These are phyloP conservation scores for Nothura maculosa DNA, from an alignment of 2,797 vertebrate species.

Conservation along the genomic window DNA sequence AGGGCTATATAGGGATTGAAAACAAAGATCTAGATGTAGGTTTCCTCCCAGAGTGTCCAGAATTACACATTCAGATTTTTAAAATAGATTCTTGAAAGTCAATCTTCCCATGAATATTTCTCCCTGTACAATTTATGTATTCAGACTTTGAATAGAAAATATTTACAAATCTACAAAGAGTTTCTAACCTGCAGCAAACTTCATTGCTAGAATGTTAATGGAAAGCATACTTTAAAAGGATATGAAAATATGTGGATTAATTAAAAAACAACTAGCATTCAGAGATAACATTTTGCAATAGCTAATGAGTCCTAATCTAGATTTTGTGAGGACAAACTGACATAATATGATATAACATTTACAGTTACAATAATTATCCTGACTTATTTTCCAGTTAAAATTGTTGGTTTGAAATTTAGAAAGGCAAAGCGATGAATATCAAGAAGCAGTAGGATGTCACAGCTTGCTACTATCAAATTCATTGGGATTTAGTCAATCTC, in stretches of 20 bases:
- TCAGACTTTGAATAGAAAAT: conserved; percentile 2
- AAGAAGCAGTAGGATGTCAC: not conserved
- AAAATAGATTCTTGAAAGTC: not conserved
- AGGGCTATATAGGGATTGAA: not conserved
- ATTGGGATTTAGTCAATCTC: not conserved
- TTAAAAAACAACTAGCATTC: conserved; percentile 25
- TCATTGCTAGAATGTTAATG: not conserved
- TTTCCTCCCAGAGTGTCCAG: not conserved
- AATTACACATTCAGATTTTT: not conserved
- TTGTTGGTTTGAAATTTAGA: not conserved
- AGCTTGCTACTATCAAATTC: not conserved
- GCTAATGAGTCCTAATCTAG: not conserved
- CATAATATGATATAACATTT: not conserved
- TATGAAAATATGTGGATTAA: not conserved
- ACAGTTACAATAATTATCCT: not conserved
- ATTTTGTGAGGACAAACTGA: not conserved
- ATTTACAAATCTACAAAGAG: not conserved
- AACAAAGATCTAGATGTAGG: not conserved
- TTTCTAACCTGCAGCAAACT: not conserved
- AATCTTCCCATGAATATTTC: not conserved
- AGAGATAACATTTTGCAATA: not conserved
- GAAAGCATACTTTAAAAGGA: not conserved
- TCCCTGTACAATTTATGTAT: not conserved
- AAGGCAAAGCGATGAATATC: not conserved
- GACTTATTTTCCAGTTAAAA: not conserved